A percentile compares a stretch with the other conserved stretches of the same genome.
Conservation (phyloP, 37 sponge, comb jelly and placozoan species). For the Cladorhizidae sp. region DNA sequence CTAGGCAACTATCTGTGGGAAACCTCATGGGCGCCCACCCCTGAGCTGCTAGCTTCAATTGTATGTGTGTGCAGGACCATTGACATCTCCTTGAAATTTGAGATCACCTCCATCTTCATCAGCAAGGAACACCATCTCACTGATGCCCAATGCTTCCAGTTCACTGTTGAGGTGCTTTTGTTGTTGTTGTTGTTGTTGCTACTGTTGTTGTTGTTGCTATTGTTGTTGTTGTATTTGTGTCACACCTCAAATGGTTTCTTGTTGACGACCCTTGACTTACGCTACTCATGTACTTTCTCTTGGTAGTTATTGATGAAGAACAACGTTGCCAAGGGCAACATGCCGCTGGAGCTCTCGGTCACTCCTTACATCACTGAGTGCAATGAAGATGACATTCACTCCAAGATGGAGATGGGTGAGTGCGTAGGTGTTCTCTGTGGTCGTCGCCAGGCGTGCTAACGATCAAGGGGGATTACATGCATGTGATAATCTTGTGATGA, state of each 20-base stretch:
- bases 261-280: too few species aligned
- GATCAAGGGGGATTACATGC: neutral
- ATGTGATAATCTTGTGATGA: too few species aligned
- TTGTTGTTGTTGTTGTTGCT: neutral
- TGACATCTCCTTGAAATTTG: conserved; percentile 11
- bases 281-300: neutral
- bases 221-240: neutral
- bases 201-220: too few species aligned
- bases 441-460: neutral
- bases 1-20: too few species aligned
- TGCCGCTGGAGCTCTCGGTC: conserved; percentile 53
- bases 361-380: neutral
- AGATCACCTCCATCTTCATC: conserved; percentile 42
- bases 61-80: conserved; percentile 16
- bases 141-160: conserved; percentile 30
- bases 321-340: conserved; percentile 41
- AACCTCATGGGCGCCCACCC: too few species aligned
- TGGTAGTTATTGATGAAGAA: conserved; percentile 52
- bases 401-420: too few species aligned
- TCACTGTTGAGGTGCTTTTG: conserved; percentile 21
- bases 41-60: too few species aligned
- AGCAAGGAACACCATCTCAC: neutral
- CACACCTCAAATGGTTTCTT: too few species aligned
- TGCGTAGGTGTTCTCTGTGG: too few species aligned
- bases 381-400: neutral